phyloP scores from a whole-genome alignment of 2,888 invertebrate species.

The Steinernema hermaphroditum region DNA sequence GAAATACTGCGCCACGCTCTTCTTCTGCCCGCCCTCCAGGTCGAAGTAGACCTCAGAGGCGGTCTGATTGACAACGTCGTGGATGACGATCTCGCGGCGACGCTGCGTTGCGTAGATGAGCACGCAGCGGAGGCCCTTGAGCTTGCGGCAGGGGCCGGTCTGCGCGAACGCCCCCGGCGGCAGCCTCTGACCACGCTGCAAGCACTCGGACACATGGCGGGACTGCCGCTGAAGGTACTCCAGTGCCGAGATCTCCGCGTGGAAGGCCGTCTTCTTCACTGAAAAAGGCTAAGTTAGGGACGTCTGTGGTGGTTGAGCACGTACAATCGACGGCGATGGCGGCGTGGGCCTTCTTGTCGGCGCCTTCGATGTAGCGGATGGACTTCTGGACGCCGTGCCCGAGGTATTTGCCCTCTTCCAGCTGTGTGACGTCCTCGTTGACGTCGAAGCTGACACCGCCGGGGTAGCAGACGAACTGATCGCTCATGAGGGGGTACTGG shows the following conservation, averaged over 20 bases:
- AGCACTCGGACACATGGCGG: background rate
- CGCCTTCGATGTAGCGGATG: constrained; percentile 10
- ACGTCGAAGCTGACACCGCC: background rate
- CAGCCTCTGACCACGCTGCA: background rate
- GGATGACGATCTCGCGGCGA: constrained; percentile 9
- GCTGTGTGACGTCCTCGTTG: background rate
- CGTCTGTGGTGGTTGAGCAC: background rate
- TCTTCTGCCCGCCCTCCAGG: background rate
- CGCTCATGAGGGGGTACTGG: constrained; percentile 23
- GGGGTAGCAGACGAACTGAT: constrained; percentile 11
- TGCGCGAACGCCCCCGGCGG: background rate
- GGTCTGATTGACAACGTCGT: background rate
- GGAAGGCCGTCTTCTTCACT: constrained; percentile 12
- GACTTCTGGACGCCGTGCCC: constrained; percentile 24
- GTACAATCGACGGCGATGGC: constrained; percentile 19
- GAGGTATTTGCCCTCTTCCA: constrained; percentile 18
- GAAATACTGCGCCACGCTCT: constrained; percentile 7
- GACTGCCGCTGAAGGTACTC: background rate
- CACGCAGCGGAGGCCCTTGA: background rate
- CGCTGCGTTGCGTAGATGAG: background rate
- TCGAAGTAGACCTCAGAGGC: background rate
- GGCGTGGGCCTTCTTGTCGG: background rate
- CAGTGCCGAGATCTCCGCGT: background rate
- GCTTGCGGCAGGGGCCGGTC: background rate
- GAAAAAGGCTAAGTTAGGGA: background rate